A percentile compares a stretch with the other conserved stretches of the same genome.
Evolutionary conservation across 1,140 invertebrate species (phyloP).

Genomic region (Microplitis mediator): DNA sequence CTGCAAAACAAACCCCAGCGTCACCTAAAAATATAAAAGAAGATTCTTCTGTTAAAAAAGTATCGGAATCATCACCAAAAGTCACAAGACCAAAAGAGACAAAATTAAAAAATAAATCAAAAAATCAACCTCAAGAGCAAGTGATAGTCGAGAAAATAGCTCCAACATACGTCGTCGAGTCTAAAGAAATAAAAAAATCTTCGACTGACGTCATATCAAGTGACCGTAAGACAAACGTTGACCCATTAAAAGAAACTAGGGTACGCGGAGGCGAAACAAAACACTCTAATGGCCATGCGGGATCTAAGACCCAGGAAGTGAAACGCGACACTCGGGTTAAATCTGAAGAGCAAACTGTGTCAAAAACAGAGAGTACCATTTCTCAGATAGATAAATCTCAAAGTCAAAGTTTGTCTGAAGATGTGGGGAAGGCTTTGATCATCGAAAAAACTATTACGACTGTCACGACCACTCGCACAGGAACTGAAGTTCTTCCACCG

Average conservation of each 20-base stretch:
- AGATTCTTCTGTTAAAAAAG: not conserved
- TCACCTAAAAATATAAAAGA: not conserved
- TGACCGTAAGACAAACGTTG: not conserved
- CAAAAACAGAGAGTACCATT: not conserved
- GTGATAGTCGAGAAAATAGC: constrained; percentile 5
- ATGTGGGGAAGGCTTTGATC: constrained; percentile 35
- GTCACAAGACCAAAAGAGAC: not conserved
- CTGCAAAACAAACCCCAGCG: no score
- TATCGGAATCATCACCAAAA: not conserved
- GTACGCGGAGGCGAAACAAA: no score
- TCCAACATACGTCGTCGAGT: not conserved
- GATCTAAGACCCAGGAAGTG: no score
- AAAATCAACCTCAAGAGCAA: constrained; percentile 22
- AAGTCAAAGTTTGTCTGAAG: not conserved
- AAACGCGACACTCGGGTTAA: no score
- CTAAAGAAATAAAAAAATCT: constrained; percentile 12
- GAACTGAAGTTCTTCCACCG: constrained; percentile 28
- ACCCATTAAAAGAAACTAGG: not conserved
- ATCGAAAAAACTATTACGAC: constrained; percentile 42
- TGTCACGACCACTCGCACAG: constrained; percentile 33
- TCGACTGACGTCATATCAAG: not conserved
- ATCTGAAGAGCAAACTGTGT: not conserved
- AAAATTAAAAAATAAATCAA: constrained; percentile 1
- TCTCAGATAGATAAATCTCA: not conserved
- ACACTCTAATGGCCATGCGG: no score